A percentile compares a stretch with the other conserved stretches of the same genome.
Evolutionary conservation across 2,797 vertebrate species (phyloP).

Genomic region (Austrolebias charrua): DNA sequence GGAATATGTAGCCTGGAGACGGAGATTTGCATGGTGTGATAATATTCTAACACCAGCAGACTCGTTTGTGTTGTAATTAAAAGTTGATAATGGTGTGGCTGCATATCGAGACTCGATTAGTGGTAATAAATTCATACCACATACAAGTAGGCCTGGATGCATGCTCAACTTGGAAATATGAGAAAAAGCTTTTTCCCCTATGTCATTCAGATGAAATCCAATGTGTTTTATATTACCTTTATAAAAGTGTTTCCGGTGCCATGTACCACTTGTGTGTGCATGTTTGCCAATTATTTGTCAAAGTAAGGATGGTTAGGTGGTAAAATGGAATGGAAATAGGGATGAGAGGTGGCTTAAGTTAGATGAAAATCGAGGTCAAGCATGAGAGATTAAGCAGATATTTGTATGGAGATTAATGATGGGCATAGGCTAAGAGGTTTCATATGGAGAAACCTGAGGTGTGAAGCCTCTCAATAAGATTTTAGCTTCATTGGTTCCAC

Average conservation of each 20-base stretch:
- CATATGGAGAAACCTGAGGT: slow-evolving; percentile 3
- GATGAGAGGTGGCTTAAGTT: background rate
- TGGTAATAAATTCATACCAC: background rate
- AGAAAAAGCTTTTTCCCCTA: background rate
- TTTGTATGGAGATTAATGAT: slow-evolving; percentile 24
- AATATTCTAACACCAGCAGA: slow-evolving; percentile 1
- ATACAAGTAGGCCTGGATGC: background rate
- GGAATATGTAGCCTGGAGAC: background rate
- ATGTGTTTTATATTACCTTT: background rate
- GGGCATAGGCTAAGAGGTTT: slow-evolving; percentile 5
- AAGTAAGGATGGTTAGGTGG: slow-evolving; percentile 5
- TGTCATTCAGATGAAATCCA: slow-evolving; percentile 13
- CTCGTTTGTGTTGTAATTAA: slow-evolving; percentile 5
- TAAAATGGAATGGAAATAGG: slow-evolving; percentile 6
- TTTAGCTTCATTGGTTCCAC: slow-evolving; percentile 20
- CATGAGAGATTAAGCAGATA: slow-evolving; percentile 2
- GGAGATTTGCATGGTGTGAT: background rate
- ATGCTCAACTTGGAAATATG: background rate
- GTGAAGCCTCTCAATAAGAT: slow-evolving; percentile 15
- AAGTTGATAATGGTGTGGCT: background rate
- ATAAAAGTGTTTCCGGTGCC: background rate
- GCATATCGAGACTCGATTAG: background rate
- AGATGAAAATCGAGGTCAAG: slow-evolving; percentile 16
- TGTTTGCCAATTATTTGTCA: slow-evolving; percentile 6
- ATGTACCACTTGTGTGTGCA: slow-evolving; percentile 9